Evolutionary conservation across 1,140 invertebrate genomes (phyloP).

Genomic region (Lasaia peninsularis): DNA sequence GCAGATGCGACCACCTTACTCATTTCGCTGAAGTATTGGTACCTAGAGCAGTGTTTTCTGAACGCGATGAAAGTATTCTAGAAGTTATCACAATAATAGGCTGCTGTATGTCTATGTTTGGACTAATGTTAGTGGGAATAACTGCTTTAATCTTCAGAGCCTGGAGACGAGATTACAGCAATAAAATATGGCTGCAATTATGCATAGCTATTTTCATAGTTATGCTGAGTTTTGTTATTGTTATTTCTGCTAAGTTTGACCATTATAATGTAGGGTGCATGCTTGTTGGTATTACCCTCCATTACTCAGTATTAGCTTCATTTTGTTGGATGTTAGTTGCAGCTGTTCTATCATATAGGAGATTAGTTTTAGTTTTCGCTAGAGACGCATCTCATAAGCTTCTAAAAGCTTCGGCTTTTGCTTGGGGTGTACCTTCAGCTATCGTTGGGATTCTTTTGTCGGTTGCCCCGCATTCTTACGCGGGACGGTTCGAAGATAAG

Average conservation of each 20-base stretch:
- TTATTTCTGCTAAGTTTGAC: slow-evolving; percentile 51
- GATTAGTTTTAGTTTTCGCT: slow-evolving; percentile 68
- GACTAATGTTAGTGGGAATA: slow-evolving; percentile 57
- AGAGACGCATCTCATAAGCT: slow-evolving; percentile 70
- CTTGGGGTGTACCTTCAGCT: slow-evolving; percentile 62
- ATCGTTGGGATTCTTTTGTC: slow-evolving; percentile 62
- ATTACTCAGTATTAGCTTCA: slow-evolving; percentile 69
- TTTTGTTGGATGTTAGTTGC: slow-evolving; percentile 78
- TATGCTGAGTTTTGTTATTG: slow-evolving; percentile 54
- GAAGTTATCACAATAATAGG: slow-evolving; percentile 65
- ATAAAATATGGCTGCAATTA: slow-evolving; percentile 74
- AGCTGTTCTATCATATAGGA: slow-evolving; percentile 67
- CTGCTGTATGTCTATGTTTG: slow-evolving; percentile 66
- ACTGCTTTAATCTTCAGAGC: slow-evolving; percentile 66
- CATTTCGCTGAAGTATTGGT: slow-evolving; percentile 74
- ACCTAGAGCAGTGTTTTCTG: slow-evolving; percentile 45
- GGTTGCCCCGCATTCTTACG: slow-evolving; percentile 55
- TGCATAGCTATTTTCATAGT: slow-evolving; percentile 62
- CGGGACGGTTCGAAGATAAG: slow-evolving; percentile 51
- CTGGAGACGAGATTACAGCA: slow-evolving; percentile 73
- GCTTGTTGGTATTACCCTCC: slow-evolving; percentile 58
- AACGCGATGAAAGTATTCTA: slow-evolving; percentile 45
- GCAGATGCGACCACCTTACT: slow-evolving; percentile 71
- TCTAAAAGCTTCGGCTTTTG: slow-evolving; percentile 64
- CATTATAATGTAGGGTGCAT: slow-evolving; percentile 52